These are phyloP conservation scores for Fundulus diaphanus DNA, from an alignment of 2,797 vertebrate genomes.

Conservation along the genomic window DNA sequence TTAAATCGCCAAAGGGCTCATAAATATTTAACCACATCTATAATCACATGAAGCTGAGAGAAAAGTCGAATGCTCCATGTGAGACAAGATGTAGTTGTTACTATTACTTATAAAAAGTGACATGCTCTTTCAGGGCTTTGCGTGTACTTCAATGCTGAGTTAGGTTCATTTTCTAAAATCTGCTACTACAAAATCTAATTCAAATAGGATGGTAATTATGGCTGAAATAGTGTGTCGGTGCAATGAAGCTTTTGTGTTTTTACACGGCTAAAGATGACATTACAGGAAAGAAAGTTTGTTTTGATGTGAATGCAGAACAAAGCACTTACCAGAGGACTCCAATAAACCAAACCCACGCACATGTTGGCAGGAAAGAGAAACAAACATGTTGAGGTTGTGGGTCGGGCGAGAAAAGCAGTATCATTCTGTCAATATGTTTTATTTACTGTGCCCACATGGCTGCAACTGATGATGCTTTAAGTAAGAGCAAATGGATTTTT, in stretches of 20 bases:
- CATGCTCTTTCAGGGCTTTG: not conserved
- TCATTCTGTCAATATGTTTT: constrained; percentile 47
- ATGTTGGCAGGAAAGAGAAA: constrained; percentile 43
- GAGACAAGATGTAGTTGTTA: not conserved
- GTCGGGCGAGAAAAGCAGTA: constrained; percentile 45
- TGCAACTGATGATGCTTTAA: constrained; percentile 57
- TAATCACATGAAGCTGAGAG: not conserved
- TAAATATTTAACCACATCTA: not conserved
- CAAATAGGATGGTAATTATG: constrained; percentile 3
- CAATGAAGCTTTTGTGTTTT: constrained; percentile 21
- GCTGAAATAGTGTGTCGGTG: constrained; percentile 45
- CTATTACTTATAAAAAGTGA: constrained; percentile 12
- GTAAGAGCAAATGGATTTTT: constrained; percentile 56
- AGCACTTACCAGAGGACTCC: constrained; percentile 29
- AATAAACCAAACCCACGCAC: constrained; percentile 42
- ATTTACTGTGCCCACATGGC: constrained; percentile 53
- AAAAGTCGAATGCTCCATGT: not conserved
- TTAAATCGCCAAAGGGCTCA: not conserved
- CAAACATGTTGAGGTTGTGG: constrained; percentile 36
- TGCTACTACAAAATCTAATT: not conserved
- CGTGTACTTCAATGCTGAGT: constrained; percentile 21
- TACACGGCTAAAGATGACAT: constrained; percentile 25
- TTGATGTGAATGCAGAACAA: constrained; percentile 41
- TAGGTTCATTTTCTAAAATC: constrained; percentile 2
- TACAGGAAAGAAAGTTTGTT: constrained; percentile 37